A percentile compares a stretch with the other conserved stretches of the same genome.
Evolutionary conservation across 2,113 vertebrate species (phyloP).

Genomic region (Garra rufa): DNA sequence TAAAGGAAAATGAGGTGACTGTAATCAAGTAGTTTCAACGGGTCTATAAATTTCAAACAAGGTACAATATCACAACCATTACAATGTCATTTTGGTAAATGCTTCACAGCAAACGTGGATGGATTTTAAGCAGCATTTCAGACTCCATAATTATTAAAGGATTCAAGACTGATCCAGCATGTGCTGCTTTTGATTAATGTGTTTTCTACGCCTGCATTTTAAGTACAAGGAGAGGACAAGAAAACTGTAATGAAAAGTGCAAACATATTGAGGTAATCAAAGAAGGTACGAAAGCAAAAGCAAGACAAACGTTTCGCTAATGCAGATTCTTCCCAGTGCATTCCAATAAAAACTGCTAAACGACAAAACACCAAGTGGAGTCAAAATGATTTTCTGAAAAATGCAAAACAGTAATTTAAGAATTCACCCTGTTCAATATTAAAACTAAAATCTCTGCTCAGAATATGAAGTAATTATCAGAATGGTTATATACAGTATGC

Average conservation of each 20-base stretch:
- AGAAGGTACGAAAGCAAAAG: constrained; percentile 37
- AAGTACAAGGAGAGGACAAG: constrained; percentile 58
- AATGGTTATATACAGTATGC: background rate
- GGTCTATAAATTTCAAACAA: background rate
- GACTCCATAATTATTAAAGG: background rate
- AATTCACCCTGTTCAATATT: background rate
- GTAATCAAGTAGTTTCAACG: background rate
- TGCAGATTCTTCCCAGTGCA: background rate
- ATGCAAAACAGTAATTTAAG: background rate
- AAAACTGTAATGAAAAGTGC: constrained; percentile 56
- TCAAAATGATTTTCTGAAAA: background rate
- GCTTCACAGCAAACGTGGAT: background rate
- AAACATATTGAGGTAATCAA: constrained; percentile 22
- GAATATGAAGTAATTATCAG: background rate
- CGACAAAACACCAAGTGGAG: background rate
- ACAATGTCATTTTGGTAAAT: constrained; percentile 17
- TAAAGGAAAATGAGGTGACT: background rate
- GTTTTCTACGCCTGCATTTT: constrained; percentile 45
- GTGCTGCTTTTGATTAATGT: constrained; percentile 74
- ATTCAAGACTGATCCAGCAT: constrained; percentile 57
- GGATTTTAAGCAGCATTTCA: constrained; percentile 1
- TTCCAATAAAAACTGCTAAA: background rate
- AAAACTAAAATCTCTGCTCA: constrained; percentile 5
- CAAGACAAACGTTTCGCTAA: constrained; percentile 1
- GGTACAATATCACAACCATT: constrained; percentile 20